Evolutionary conservation across 2,888 invertebrate genomes (phyloP).

Genomic region (Pachliopta kotzebuea): DNA sequence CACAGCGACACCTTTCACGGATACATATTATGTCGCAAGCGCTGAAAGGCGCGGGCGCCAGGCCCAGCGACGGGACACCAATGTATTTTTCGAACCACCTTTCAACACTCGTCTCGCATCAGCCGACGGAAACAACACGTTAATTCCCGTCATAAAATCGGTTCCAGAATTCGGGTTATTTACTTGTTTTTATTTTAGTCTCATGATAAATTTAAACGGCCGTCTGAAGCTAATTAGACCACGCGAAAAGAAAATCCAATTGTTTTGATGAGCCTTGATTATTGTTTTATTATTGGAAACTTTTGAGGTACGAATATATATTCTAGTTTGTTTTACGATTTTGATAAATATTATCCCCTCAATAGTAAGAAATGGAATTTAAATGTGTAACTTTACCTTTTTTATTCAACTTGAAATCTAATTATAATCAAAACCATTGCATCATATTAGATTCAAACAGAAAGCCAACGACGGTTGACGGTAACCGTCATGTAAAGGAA

Average conservation of each 20-base stretch:
- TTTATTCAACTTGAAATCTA: no score
- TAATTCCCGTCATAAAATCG: slow-evolving; percentile 81
- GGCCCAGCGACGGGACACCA: slow-evolving; percentile 48
- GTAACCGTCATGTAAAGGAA: no score
- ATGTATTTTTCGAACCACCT: slow-evolving; percentile 76
- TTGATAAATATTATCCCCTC: background rate
- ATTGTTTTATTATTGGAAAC: slow-evolving; percentile 8
- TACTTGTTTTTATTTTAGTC: slow-evolving; percentile 79
- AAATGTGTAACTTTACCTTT: no score
- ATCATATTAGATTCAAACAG: no score
- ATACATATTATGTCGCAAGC: slow-evolving; percentile 58
- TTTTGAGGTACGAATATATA: background rate
- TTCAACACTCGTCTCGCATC: slow-evolving; percentile 78
- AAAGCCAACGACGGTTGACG: no score
- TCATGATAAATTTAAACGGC: slow-evolving; percentile 76
- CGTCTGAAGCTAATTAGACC: slow-evolving; percentile 73
- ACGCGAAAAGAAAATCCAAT: slow-evolving; percentile 60
- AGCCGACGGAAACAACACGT: slow-evolving; percentile 80
- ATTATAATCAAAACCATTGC: no score
- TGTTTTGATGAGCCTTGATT: slow-evolving; percentile 29
- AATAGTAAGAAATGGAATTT: background rate
- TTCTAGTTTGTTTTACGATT: background rate
- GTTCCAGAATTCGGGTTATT: slow-evolving; percentile 80
- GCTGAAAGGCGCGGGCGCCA: slow-evolving; percentile 50
- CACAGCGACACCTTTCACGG: slow-evolving; percentile 41